Conservation (phyloP, 2,113 vertebrate species). For the Sarotherodon lohbergeri region DNA sequence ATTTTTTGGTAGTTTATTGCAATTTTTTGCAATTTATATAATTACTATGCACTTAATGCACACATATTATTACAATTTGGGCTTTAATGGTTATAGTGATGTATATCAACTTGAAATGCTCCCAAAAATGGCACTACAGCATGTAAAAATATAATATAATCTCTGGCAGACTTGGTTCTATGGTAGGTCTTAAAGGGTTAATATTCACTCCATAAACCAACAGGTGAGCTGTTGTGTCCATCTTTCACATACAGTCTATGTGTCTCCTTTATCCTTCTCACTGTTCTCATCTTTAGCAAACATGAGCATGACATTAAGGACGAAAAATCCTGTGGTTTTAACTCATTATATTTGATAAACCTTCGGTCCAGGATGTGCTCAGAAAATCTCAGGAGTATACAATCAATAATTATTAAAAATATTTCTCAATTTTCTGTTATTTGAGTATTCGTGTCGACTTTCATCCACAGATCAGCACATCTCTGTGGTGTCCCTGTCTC, state of each 20-base stretch:
- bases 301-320: not conserved
- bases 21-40: too few species aligned
- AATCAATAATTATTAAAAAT: not conserved
- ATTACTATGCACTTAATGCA: too few species aligned
- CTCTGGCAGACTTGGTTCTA: too few species aligned
- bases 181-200: too few species aligned
- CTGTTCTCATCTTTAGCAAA: not conserved
- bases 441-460: not conserved
- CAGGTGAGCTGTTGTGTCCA: not conserved
- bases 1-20: too few species aligned
- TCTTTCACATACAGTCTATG: not conserved
- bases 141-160: too few species aligned
- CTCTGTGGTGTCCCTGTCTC: accelerated
- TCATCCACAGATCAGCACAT: not conserved
- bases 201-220: accelerated
- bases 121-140: too few species aligned
- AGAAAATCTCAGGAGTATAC: not conserved
- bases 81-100: too few species aligned
- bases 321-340: not conserved
- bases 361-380: not conserved
- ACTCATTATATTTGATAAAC: not conserved
- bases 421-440: not conserved
- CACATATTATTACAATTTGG: too few species aligned
- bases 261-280: not conserved
- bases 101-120: too few species aligned